Evolutionary conservation across 1,140 invertebrate species (phyloP).

Genomic region (fruit fly (Drosophila melanogaster)): DNA sequence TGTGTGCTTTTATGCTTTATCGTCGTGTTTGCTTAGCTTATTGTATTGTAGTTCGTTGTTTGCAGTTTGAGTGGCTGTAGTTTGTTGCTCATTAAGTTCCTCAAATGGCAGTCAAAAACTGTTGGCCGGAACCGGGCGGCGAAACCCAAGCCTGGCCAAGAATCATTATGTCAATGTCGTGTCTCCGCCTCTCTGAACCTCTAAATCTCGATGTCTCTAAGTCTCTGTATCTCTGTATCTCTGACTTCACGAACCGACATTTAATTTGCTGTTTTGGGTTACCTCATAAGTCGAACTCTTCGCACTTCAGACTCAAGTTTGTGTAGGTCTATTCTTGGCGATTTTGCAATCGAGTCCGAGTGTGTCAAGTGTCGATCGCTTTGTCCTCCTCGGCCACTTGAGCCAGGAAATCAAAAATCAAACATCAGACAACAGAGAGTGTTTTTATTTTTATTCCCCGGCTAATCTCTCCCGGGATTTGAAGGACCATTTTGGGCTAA

Average conservation of each 20-base stretch:
- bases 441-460: background rate
- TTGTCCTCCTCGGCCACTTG: slow-evolving; percentile 9
- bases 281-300: slow-evolving; percentile 54
- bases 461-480: background rate
- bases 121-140: slow-evolving; percentile 22
- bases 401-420: slow-evolving; percentile 19
- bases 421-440: background rate
- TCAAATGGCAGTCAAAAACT: slow-evolving; percentile 48
- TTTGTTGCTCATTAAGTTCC: slow-evolving; percentile 66
- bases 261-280: slow-evolving; percentile 72
- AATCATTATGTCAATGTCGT: slow-evolving; percentile 81
- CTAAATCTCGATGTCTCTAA: no score
- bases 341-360: slow-evolving; percentile 61
- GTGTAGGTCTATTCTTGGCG: slow-evolving; percentile 55
- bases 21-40: slow-evolving; percentile 3
- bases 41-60: background rate
- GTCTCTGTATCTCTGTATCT: background rate
- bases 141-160: slow-evolving; percentile 33
- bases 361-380: slow-evolving; percentile 55
- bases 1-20: background rate
- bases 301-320: slow-evolving; percentile 51
- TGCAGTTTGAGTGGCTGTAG: slow-evolving; percentile 5
- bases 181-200: slow-evolving; percentile 13
- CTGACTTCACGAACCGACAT: slow-evolving; percentile 27
- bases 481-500: slow-evolving; percentile 6